Evolutionary conservation across 2,797 vertebrate genomes (phyloP).

Genomic region (Bovichtus diacanthus): DNA sequence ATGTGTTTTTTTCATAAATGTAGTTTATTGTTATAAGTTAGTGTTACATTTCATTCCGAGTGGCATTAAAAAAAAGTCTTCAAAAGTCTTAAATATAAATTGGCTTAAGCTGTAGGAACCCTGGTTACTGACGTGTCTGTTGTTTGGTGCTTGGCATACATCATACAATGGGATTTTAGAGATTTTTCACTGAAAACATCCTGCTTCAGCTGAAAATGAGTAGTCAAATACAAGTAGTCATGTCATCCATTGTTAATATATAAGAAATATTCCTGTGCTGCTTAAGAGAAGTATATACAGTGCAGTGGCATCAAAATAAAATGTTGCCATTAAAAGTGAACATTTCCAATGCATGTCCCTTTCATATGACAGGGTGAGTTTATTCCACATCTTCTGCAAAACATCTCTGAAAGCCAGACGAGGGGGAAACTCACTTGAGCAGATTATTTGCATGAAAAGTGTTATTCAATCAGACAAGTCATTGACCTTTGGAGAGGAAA

Average conservation of each 20-base stretch:
- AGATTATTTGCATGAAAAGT: conserved; percentile 62
- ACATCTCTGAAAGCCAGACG: conserved; percentile 1
- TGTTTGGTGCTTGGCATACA: neutral
- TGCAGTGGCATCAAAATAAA: neutral
- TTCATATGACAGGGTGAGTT: conserved; percentile 17
- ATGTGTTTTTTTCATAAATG: no score
- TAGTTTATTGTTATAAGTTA: no score
- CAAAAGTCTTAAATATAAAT: no score
- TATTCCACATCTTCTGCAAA: conserved; percentile 13
- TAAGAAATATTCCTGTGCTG: neutral
- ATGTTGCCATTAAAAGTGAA: conserved; percentile 1
- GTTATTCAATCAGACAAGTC: conserved; percentile 64
- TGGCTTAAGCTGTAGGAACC: no score
- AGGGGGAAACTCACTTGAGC: conserved; percentile 15
- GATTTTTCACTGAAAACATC: neutral
- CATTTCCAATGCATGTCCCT: conserved; percentile 8
- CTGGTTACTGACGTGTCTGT: neutral
- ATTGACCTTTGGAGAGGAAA: conserved; percentile 70
- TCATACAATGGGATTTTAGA: neutral
- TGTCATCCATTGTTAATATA: neutral
- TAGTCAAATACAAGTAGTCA: neutral
- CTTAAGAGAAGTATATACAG: neutral
- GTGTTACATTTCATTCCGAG: no score
- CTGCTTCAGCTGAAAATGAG: neutral
- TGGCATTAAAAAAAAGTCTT: no score